Evolutionary conservation across 1,140 invertebrate genomes (phyloP), one percentile per base, ranked within the genome.

Genomic region (Bombus consobrinus): DNA sequence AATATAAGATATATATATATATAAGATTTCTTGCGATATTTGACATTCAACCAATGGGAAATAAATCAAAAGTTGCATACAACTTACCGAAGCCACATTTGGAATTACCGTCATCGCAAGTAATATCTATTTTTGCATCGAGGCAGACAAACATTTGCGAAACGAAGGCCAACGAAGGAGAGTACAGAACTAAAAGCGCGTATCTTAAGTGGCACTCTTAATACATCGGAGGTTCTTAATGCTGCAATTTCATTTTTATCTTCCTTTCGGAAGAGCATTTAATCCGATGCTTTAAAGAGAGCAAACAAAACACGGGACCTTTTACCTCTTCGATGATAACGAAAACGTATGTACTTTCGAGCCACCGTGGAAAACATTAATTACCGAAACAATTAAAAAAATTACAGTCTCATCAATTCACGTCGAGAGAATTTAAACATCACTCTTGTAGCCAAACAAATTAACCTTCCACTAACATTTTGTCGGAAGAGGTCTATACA

Each of bases 141-240:
- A 64, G 22, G 25, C 18, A 12, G 72, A 13, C 32, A 68, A 81
- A 57, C 64, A 39, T 53, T 53, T 53, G 47, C 47, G 47, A 53
- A 13, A 59, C 47, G 80, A 75, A 83, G 71, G 72, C 25, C 72
- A 10, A 18, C 39, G 25, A 3, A 8, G 25, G 25, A 82, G 69
- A 43, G 9, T n/a, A 62, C 28, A 34, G n/a, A 81, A 28, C 25
- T 43, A 64, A 82, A 82, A 43, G 57, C 39, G 57, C 6, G 59
- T 75, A 74, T 83, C 62, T 83, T 75, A 75, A 83, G 47, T 47
- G 57, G 57, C 81, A 47, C 81, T 83, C 28, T 75, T 34, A 22
- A n/a, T 66, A n/a, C 41, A 3, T 25, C 12, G 41, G 13, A 22
- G 81, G 47, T 25, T 41, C 59, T 83, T 66, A 76, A 76, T 66